These are phyloP conservation scores for Entosphenus tridentatus DNA, from an alignment of 2,113 vertebrate species.

Conservation along the genomic window DNA sequence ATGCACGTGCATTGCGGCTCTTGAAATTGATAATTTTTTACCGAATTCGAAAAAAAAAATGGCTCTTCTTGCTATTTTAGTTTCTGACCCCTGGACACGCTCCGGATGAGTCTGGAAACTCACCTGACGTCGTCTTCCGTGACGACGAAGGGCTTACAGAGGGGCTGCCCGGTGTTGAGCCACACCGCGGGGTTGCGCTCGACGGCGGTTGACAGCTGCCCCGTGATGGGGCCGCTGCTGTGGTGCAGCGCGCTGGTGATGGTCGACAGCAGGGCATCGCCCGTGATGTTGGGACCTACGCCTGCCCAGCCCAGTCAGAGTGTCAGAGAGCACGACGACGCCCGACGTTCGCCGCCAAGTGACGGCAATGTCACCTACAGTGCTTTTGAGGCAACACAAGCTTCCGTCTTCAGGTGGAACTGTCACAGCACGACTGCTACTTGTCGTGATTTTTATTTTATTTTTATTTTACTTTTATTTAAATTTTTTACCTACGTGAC, in stretches of 20 bases:
- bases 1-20: not conserved
- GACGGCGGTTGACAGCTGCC: conserved; percentile 47
- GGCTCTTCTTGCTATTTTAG: not conserved
- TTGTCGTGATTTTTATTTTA: too few species aligned
- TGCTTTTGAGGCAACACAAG: too few species aligned
- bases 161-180: conserved; percentile 60
- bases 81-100: not conserved
- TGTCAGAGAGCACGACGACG: too few species aligned
- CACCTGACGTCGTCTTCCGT: conserved; percentile 73
- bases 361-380: too few species aligned
- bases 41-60: not conserved
- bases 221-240: conserved; percentile 51
- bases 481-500: too few species aligned
- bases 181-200: conserved; percentile 74
- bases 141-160: conserved; percentile 59
- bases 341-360: too few species aligned
- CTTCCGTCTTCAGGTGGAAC: too few species aligned
- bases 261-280: conserved; percentile 49
- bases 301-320: conserved; percentile 20
- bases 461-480: too few species aligned
- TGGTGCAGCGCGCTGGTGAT: conserved; percentile 75
- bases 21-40: not conserved
- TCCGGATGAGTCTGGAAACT: conserved; percentile 8
- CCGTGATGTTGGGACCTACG: conserved; percentile 43
- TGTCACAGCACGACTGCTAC: too few species aligned